Percentiles rank a stretch among this genome's conserved stretches.
These are phyloP conservation scores for Hippocampus zosterae DNA, from an alignment of 2,113 vertebrate genomes.

Conservation along the genomic window DNA sequence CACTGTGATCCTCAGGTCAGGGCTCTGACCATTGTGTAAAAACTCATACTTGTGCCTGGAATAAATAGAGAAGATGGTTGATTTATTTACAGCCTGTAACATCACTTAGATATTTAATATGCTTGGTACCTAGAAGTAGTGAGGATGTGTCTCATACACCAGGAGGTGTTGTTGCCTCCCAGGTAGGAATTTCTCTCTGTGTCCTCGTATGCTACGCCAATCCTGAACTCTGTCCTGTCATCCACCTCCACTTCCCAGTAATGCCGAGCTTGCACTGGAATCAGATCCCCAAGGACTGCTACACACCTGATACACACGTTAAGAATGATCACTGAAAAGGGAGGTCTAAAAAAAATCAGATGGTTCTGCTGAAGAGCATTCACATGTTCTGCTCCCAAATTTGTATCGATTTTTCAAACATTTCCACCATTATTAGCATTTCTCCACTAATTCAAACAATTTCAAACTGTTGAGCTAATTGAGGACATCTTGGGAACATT, in stretches of 20 bases:
- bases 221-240: conserved; percentile 76
- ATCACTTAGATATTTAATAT: background rate
- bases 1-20: conserved; percentile 70
- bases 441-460: background rate
- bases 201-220: conserved; percentile 84
- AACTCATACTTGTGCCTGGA: conserved; percentile 87
- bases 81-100: background rate
- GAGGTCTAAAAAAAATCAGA: background rate
- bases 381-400: background rate
- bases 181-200: conserved; percentile 79
- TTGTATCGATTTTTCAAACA: background rate
- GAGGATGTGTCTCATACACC: conserved; percentile 88
- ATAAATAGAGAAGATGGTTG: background rate
- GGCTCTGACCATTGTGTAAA: conserved; percentile 78
- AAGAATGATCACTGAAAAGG: background rate
- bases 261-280: conserved; percentile 80
- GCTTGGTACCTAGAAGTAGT: conserved; percentile 77
- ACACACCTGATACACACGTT: conserved; percentile 73
- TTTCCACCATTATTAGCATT: background rate
- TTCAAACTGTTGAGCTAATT: no score
- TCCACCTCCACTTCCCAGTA: conserved; percentile 92
- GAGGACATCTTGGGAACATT: background rate
- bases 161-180: conserved; percentile 80
- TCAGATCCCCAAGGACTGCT: conserved; percentile 84
- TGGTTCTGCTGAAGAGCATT: no score